Evolutionary conservation across 2,113 vertebrate genomes (phyloP).

Genomic region (Alligator sinensis): DNA sequence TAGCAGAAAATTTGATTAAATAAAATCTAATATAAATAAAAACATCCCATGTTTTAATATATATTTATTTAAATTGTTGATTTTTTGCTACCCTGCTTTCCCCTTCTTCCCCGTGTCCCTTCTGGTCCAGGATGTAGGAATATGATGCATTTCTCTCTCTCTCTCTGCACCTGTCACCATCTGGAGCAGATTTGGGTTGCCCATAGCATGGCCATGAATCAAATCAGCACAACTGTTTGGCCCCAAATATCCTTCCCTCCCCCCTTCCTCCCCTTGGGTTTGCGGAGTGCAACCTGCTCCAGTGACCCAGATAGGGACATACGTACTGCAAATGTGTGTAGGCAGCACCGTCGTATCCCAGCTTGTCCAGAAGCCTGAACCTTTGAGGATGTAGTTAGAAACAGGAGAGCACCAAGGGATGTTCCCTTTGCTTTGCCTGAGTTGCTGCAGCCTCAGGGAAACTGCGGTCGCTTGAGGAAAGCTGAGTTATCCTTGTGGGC

Average conservation of each 20-base stretch:
- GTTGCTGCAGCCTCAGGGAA: no score
- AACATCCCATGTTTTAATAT: no score
- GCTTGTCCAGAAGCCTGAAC: neutral
- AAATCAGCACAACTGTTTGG: accelerated
- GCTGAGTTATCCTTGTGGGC: neutral
- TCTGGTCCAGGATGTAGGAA: accelerated
- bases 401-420: no score
- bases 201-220: no score
- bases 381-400: no score
- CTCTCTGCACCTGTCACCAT: neutral
- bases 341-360: neutral
- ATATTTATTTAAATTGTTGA: no score
- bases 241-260: neutral
- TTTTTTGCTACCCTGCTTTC: no score
- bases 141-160: accelerated
- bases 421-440: no score
- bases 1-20: no score
- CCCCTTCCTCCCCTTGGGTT: accelerated
- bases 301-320: accelerated
- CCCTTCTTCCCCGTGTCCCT: no score
- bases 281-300: neutral
- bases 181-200: neutral
- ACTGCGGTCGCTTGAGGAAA: no score
- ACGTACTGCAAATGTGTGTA: accelerated
- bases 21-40: no score